Evolutionary conservation across 2,113 vertebrate species (phyloP), one percentile per base, ranked within the genome.

Genomic region (Onychostoma macrolepis): DNA sequence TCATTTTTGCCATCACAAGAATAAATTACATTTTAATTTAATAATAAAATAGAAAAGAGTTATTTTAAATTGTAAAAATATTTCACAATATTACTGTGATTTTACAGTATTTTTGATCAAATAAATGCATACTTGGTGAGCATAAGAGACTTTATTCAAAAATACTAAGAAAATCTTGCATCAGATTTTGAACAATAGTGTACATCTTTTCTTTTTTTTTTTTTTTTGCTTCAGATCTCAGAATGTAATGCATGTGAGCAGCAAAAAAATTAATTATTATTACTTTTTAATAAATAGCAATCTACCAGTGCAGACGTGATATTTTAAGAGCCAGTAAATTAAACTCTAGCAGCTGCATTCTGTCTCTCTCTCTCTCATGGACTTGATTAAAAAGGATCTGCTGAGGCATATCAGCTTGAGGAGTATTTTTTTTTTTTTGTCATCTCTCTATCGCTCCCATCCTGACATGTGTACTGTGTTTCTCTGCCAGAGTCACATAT

Each of bases 371-470:
- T 2, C 4, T 21, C 17, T 71, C 67, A 38, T 41, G 10, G 36
- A 74, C 5, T 43, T 43, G 38, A 75, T 75, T 75, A 75, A 26
- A 75, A 75, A 21, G 11, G 21, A 74, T 74, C 71, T 74, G 36
- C 71, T 41, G 33, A 24, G 69, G 17, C 33, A 12, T 17, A 38
- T 38, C 19, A 38, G 19, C 33, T 36, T 21, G 17, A 38, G 67
- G 28, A 33, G 36, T 72, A 19, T 41, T 58, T 72, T 5, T 7
- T 72, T 72, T n/a, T n/a, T n/a, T n/a, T n/a, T n/a, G 19, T 24
- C 69, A 72, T 72, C 33, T 72, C 69, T 71, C 8, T 38, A 28
- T 17, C 2, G 19, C 6, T 48, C n/a, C 12, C 12, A 15, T 48
- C n/a, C 74, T 76, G 12, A 48, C n/a, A 28, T 30, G 2, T 30